Evolutionary conservation across 2,113 vertebrate species (phyloP).

Genomic region (Ctenodactylus gundi): DNA sequence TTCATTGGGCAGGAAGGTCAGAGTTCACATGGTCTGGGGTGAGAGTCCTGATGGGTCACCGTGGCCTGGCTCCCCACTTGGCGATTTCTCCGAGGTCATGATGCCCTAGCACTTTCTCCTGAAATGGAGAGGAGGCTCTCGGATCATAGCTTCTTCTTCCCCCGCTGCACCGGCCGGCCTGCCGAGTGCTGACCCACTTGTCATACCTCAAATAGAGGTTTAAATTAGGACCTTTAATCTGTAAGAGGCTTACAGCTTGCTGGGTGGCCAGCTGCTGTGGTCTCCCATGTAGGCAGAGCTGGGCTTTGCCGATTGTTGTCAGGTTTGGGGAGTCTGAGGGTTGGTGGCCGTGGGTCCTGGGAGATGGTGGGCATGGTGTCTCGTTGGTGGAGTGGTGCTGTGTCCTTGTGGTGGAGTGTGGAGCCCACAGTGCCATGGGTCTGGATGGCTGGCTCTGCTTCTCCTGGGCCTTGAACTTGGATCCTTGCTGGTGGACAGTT

Average conservation of each 20-base stretch:
- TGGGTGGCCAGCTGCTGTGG: slow-evolving; percentile 69
- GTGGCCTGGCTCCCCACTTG: neutral
- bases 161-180: neutral
- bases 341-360: neutral
- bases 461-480: neutral
- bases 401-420: neutral
- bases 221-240: slow-evolving; percentile 80
- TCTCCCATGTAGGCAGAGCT: slow-evolving; percentile 28
- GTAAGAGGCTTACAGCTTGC: slow-evolving; percentile 75
- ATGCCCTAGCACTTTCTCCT: neutral
- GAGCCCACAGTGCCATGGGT: neutral
- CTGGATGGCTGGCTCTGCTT: neutral
- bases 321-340: neutral
- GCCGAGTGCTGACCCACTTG: slow-evolving; percentile 72
- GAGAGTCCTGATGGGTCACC: neutral
- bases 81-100: neutral
- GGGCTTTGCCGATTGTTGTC: neutral
- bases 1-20: neutral
- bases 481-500: neutral
- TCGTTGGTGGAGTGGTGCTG: neutral
- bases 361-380: neutral
- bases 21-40: neutral
- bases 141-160: neutral
- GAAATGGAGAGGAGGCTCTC: neutral
- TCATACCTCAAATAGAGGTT: slow-evolving; percentile 69